These are phyloP conservation scores for Capitella teleta DNA, from an alignment of 1,140 invertebrate species.

Conservation along the genomic window DNA sequence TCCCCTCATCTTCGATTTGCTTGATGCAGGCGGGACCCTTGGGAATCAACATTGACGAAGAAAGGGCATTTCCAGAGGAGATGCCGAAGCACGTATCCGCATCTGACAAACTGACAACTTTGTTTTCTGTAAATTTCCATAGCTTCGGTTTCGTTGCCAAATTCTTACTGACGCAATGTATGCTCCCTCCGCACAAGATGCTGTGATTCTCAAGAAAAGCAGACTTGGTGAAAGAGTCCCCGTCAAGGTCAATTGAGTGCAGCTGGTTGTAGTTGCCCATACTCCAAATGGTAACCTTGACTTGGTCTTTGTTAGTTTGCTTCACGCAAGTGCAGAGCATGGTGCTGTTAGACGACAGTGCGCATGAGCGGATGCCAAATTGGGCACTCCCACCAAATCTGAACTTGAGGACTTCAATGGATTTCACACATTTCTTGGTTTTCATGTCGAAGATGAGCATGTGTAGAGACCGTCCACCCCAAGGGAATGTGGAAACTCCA, in stretches of 20 bases:
- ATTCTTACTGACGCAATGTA: no score
- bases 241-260: slow-evolving; percentile 1
- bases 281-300: slow-evolving; percentile 2
- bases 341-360: slow-evolving; percentile 2
- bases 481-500: slow-evolving; percentile 4
- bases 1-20: no score
- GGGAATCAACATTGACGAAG: no score
- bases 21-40: no score
- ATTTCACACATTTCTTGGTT: slow-evolving; percentile 4
- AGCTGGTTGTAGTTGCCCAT: not conserved
- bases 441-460: slow-evolving; percentile 6
- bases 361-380: slow-evolving; percentile 8
- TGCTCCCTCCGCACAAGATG: not conserved
- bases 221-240: slow-evolving; percentile 5
- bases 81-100: no score
- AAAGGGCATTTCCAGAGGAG: no score
- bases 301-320: not conserved
- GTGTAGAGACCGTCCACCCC: slow-evolving; percentile 7
- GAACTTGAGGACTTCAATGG: slow-evolving; percentile 5
- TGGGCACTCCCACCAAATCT: slow-evolving; percentile 11
- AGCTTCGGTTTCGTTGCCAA: no score
- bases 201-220: not conserved
- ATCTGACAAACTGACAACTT: no score
- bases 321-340: slow-evolving; percentile 3
- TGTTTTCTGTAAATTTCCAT: no score